Conservation (phyloP, 2,113 vertebrate species). For the Rhinogobius similis region DNA sequence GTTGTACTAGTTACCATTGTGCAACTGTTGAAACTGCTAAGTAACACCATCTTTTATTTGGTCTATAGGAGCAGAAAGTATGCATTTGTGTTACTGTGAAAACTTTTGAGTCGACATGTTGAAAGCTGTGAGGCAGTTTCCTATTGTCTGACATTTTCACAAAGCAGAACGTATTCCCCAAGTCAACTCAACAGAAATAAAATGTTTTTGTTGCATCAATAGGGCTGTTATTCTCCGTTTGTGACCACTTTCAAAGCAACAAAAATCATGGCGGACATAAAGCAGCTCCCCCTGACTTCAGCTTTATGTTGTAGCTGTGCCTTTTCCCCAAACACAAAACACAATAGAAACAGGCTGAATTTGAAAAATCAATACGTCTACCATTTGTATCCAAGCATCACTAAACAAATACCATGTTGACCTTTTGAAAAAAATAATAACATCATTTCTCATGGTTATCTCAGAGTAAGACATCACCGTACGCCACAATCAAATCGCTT, state of each 20-base stretch:
- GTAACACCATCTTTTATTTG: not conserved
- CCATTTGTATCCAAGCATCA: not conserved
- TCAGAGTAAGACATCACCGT: not conserved
- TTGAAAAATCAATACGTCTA: not conserved
- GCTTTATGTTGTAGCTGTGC: not conserved
- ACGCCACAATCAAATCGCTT: not conserved
- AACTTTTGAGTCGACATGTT: not conserved
- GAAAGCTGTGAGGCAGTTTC: not conserved
- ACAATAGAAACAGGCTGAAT: not conserved
- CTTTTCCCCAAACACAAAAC: not conserved
- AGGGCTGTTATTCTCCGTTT: not conserved
- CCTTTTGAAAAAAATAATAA: not conserved
- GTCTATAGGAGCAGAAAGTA: not conserved
- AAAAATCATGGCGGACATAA: not conserved
- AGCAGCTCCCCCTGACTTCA: not conserved
- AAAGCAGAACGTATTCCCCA: not conserved
- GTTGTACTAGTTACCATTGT: too few species aligned
- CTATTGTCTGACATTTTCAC: not conserved
- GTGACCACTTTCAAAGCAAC: not conserved
- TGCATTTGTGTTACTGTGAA: not conserved
- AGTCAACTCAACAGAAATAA: conserved; percentile 1
- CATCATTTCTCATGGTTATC: not conserved
- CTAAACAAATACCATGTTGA: not conserved
- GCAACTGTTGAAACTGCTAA: too few species aligned
- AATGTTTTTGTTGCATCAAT: not conserved